Conservation (phyloP, 2,113 vertebrate species). For the Trachemys scripta region DNA sequence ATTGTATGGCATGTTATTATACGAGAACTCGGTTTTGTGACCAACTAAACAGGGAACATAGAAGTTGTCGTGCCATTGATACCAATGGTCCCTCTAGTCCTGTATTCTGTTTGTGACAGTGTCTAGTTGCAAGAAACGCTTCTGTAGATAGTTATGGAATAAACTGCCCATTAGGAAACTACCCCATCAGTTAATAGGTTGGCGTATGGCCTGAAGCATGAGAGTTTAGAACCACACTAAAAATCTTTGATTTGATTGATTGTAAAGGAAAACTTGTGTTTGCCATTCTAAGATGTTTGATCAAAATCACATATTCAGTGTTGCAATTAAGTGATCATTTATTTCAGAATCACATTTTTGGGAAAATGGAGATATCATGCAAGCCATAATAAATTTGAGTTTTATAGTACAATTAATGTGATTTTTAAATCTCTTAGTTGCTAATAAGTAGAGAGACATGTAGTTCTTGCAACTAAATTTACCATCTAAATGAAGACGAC, state of each 20-base stretch:
- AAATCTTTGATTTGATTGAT: background rate
- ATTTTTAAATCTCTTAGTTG: background rate
- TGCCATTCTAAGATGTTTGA: background rate
- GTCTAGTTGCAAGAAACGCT: background rate
- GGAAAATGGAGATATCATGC: background rate
- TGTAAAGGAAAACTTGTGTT: background rate
- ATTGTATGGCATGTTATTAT: background rate
- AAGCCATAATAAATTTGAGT: background rate
- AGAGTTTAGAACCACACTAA: background rate
- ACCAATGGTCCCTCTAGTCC: background rate
- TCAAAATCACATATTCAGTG: background rate
- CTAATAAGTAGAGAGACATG: background rate
- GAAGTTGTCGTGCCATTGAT: background rate
- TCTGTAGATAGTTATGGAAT: background rate
- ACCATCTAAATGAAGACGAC: background rate
- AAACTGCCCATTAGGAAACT: background rate
- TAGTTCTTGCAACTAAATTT: background rate
- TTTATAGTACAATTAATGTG: background rate
- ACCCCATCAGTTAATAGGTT: background rate
- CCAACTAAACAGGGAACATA: background rate
- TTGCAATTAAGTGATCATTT: background rate
- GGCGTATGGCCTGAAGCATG: background rate
- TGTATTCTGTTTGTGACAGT: background rate
- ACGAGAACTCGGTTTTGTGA: background rate
- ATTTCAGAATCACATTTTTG: background rate